Evolutionary conservation across 2,888 invertebrate species (phyloP).

Genomic region (Hydropsyche betteni): DNA sequence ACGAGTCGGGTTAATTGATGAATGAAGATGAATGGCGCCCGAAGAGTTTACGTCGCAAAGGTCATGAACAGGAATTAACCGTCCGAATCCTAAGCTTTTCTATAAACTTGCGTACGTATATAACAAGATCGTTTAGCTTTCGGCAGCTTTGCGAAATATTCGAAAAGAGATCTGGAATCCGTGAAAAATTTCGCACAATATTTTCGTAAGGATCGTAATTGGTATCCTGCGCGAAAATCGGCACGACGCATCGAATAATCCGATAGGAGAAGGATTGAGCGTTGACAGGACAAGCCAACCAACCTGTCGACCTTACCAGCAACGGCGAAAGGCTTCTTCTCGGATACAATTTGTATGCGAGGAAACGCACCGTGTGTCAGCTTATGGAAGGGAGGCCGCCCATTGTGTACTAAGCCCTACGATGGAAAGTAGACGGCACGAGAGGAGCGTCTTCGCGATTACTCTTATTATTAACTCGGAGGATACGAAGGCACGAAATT

Average conservation of each 20-base stretch:
- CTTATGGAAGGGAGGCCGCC: background rate
- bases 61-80: too few species aligned
- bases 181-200: too few species aligned
- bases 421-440: background rate
- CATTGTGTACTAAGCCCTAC: conserved; percentile 12
- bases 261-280: background rate
- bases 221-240: background rate
- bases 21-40: too few species aligned
- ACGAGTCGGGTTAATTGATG: too few species aligned
- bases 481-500: conserved; percentile 7
- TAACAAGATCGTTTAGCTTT: too few species aligned
- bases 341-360: conserved; percentile 12
- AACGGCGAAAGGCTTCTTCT: background rate
- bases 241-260: conserved; percentile 2
- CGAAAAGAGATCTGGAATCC: too few species aligned
- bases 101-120: too few species aligned
- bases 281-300: background rate
- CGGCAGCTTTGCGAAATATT: too few species aligned
- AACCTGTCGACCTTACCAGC: too few species aligned
- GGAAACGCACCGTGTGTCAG: conserved; percentile 21
- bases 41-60: too few species aligned
- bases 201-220: too few species aligned
- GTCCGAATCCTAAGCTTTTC: too few species aligned
- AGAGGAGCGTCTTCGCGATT: background rate
- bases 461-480: conserved; percentile 19